Base-by-base conservation (phyloP, 64 coral and sea anemone genomes). In the Stylophora pistillata region DNA sequence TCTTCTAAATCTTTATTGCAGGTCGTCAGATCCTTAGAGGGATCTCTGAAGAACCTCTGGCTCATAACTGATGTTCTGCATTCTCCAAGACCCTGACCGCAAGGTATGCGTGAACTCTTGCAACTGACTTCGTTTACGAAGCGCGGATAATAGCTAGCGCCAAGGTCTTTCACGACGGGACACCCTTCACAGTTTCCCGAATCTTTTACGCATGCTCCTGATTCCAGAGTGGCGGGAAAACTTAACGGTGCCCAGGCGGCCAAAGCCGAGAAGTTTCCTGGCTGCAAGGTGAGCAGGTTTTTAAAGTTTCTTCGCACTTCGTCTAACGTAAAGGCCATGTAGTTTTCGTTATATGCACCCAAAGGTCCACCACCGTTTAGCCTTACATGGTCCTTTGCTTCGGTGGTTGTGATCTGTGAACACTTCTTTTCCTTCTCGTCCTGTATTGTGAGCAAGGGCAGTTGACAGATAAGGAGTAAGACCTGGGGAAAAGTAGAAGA, bases 61-160 rank as follows among this genome's bases (percentile, higher is more conserved):
- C 3, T 47, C 37, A 47, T 47, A 47, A 47, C 37, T 47, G 37
- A 4, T 47, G 37, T 7, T 47, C 7, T 7, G 37, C 37, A 47
- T 47, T 47, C 7, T 47, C 37, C 37, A 47, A 3, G 37, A 47
- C 7, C 7, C 37, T 65, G 15, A 5, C 75, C 52, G 20, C 75
- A 78, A 23, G 28, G 1, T 11, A 4, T 9, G 21, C 20, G 5
- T 27, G 15, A 21, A 13, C 9, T 56, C 10, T 56, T 1, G 53
- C 87, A 89, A 3, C 9, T 31, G 11, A 89, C 34, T 14, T 89
- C 87, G 53, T 89, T 89, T 2, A 89, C 27, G 20, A 31, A 79
- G 5, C 47, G n/a, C 11, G 87, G 87, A 21, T 79, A 89, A 6
- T 5, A 20, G 7, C 3, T 13, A 3, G 1, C 21, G 1, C 41